Evolutionary conservation across 2,888 invertebrate genomes (phyloP), one percentile per base, ranked within the genome.

Genomic region (Ichneumon xanthorius): DNA sequence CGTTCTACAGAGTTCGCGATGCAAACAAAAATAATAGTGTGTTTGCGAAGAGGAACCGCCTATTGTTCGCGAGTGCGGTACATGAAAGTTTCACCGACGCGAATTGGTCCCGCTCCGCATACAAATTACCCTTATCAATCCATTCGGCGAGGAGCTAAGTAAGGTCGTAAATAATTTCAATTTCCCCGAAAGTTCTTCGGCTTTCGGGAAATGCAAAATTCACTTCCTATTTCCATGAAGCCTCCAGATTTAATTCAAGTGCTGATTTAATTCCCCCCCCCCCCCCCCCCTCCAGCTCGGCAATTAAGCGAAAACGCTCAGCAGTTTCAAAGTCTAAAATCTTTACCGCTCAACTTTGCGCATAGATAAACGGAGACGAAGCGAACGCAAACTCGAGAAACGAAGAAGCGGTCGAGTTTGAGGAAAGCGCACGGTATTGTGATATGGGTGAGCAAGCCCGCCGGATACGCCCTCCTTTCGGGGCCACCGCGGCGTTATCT

Each of bases 401-500:
- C 30, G 4, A 26, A 63, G 61, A 33, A 16, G 61, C 33, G 16
- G 33, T 1, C 9, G 33, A 63, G 30, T 2, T 16, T 5, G 26
- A 16, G 16, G 33, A 63, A 63, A 58, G 14, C 58, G 19, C 58
- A 26, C 9, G 37, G 3, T 50, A 22, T 45, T 33, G 26, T n/a
- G 30, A 19, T 4, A 14, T 40, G 19, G 19, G n/a, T 9, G 37
- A 67, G 67, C 3, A 67, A 67, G 2, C 37, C 4, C 2, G 16
- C 40, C 33, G 61, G 16, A 50, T 61, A 68, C 7, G 68, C 33
- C 80, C 61, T 61, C 61, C 61, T 84, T 76, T 73, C 50, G 55
- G 53, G 19, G 26, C 58, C 68, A 26, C 68, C 30, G 40, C 67
- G 19, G 14, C 26, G 79, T 63, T 81, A 79, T 85, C 79, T 53